These are phyloP conservation scores for Amia ocellicauda DNA, from an alignment of 2,113 vertebrate species.

Conservation along the genomic window DNA sequence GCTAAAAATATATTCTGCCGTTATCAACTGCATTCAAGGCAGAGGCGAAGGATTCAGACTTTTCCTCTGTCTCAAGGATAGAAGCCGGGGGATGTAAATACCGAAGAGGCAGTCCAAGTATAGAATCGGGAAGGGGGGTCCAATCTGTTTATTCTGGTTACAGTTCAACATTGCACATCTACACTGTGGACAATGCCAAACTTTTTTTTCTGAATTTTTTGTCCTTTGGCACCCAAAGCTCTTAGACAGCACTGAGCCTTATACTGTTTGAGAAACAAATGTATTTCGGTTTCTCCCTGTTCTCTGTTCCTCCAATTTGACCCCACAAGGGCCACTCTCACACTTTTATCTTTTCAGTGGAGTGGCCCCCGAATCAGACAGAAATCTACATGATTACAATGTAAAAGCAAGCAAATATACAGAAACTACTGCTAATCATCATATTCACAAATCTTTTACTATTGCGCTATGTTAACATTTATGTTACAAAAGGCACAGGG, in stretches of 20 bases:
- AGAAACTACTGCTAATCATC: too few relatives aligned
- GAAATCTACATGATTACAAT: too few relatives aligned
- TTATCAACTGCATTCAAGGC: background rate
- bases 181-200: background rate
- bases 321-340: too few relatives aligned
- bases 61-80: background rate
- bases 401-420: too few relatives aligned
- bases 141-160: constrained; percentile 15
- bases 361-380: too few relatives aligned
- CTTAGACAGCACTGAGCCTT: background rate
- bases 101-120: background rate
- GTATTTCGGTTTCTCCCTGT: too few relatives aligned
- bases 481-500: too few relatives aligned
- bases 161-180: background rate
- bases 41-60: background rate
- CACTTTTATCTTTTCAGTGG: too few relatives aligned
- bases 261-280: background rate
- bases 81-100: too few relatives aligned
- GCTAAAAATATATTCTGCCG: background rate
- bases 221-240: background rate
- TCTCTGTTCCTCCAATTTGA: too few relatives aligned
- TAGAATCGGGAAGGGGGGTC: background rate
- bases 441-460: too few relatives aligned
- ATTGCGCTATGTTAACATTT: too few relatives aligned
- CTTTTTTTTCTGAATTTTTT: background rate